Evolutionary conservation across 2,113 vertebrate species (phyloP).

Genomic region (Petromus typicus): DNA sequence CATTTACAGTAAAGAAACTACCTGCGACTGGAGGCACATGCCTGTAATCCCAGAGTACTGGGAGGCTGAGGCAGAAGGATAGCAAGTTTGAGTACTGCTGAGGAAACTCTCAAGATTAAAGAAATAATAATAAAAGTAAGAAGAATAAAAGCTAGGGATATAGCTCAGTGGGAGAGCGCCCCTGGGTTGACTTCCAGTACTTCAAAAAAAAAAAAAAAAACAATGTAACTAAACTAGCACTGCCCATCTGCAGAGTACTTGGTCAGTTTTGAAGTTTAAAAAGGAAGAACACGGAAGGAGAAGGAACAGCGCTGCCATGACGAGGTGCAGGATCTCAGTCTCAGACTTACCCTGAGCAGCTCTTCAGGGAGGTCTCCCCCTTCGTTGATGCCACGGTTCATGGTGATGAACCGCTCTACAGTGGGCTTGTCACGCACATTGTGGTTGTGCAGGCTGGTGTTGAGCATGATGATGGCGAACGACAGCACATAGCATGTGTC

Average conservation of each 20-base stretch:
- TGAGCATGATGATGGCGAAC: conserved; percentile 98
- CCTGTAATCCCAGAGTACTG: not conserved
- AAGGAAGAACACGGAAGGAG: not conserved
- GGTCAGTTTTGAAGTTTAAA: not conserved
- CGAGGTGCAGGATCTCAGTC: not conserved
- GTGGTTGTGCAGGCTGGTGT: conserved; percentile 98
- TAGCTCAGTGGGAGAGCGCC: not conserved
- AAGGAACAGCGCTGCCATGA: not conserved
- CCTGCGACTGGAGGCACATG: not conserved
- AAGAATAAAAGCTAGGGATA: not conserved
- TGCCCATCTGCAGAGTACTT: not conserved
- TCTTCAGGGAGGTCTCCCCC: conserved; percentile 98
- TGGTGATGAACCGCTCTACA: conserved; percentile 96
- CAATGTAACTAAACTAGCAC: not conserved
- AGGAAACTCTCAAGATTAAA: not conserved
- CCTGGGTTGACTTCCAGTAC: not conserved
- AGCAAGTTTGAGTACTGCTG: not conserved
- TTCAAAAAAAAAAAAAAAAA: not conserved
- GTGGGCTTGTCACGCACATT: conserved; percentile 98
- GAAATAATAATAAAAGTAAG: not conserved
- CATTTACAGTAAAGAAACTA: not conserved
- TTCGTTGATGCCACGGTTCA: conserved; percentile 99
- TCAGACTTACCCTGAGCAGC: conserved; percentile 92
- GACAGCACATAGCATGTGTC: conserved; percentile 98
- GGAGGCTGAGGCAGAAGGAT: not conserved